These are phyloP conservation scores for Catalaphyllia jardinei DNA, from an alignment of 64 coral and sea anemone species.

Conservation along the genomic window DNA sequence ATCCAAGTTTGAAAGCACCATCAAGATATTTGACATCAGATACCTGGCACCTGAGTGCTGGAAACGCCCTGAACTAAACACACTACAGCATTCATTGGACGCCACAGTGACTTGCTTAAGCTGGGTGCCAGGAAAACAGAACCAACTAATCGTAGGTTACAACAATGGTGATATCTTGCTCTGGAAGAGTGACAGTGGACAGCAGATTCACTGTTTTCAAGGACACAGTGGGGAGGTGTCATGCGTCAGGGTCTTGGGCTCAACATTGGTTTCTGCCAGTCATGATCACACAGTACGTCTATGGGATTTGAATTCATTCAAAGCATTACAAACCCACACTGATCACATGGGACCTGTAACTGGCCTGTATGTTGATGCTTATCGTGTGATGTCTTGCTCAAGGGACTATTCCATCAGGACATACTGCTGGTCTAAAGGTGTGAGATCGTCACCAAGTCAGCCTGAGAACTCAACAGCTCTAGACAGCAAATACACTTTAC, in stretches of 20 bases:
- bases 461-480: not conserved
- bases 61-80: constrained; percentile 45
- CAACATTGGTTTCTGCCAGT: constrained; percentile 39
- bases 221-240: constrained; percentile 39
- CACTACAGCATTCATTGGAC: constrained; percentile 32
- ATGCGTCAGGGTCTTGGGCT: constrained; percentile 29
- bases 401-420: constrained; percentile 87
- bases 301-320: constrained; percentile 44
- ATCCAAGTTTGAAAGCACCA: constrained; percentile 51
- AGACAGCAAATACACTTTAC: constrained; percentile 81
- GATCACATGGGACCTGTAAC: constrained; percentile 79
- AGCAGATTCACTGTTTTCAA: constrained; percentile 49
- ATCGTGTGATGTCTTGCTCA: constrained; percentile 78
- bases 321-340: constrained; percentile 33
- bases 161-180: constrained; percentile 67
- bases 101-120: constrained; percentile 26
- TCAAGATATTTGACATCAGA: constrained; percentile 76
- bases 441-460: not conserved
- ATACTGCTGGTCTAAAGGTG: constrained; percentile 64
- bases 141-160: constrained; percentile 63
- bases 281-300: constrained; percentile 53
- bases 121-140: constrained; percentile 26
- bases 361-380: constrained; percentile 76
- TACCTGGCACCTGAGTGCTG: constrained; percentile 61
- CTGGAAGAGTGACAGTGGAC: constrained; percentile 58